Conservation (phyloP, 2,113 vertebrate genomes). For the Hystrix brachyura region DNA sequence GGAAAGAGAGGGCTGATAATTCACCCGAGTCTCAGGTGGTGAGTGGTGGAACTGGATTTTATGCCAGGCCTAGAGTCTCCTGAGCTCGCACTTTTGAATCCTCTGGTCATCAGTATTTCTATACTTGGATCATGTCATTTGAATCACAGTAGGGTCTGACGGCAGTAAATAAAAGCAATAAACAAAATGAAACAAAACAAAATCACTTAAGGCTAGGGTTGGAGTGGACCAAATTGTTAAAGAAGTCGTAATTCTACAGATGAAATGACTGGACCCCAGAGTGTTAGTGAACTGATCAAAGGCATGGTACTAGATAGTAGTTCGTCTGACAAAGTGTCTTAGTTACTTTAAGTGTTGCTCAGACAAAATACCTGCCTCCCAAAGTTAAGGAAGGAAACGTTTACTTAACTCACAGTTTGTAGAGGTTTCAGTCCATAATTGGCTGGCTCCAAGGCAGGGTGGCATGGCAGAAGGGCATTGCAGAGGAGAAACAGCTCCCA, state of each 20-base stretch:
- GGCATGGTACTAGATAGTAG: background rate
- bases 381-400: no score
- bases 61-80: background rate
- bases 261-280: background rate
- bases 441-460: no score
- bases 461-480: no score
- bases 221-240: background rate
- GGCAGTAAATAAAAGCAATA: background rate
- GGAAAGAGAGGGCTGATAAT: background rate
- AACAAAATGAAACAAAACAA: background rate
- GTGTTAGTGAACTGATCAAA: background rate
- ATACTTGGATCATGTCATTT: background rate
- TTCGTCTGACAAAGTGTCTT: background rate
- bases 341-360: background rate
- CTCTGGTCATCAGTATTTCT: no score
- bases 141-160: background rate
- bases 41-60: background rate
- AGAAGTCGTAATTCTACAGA: background rate
- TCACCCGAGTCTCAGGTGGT: background rate
- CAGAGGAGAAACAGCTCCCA: no score
- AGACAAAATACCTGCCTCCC: background rate
- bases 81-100: background rate
- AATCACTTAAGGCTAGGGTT: background rate
- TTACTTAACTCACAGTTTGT: no score
- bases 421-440: no score